Base-by-base conservation (phyloP, 64 coral and sea anemone genomes). In the Porites lutea region DNA sequence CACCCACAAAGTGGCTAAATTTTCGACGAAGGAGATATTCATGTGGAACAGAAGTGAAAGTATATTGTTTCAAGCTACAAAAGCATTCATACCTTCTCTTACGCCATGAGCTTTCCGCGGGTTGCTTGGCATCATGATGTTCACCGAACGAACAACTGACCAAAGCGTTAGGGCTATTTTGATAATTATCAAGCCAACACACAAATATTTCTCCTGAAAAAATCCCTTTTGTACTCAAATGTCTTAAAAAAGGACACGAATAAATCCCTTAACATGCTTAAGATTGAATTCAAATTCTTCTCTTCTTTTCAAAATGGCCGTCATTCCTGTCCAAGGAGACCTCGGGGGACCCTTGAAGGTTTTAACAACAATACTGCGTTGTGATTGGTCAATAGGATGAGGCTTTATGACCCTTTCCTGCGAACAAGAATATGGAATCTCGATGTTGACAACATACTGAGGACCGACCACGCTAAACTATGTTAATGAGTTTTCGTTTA, bases 161-260 rank as follows among this genome's bases (percentile, higher is more conserved):
- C 48, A 87, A 21, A 87, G 71, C 48, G n/a, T 73, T 14, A 55
- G 13, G 49, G 67, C 84, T 72, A 73, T 73, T 20, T 71, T 87
- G 65, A 74, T 2, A 22, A 12, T 19, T 7, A 15, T 51, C 53
- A 13, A 87, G 60, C 16, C 20, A 71, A 18, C 9, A 87, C n/a
- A 8, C 43, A 23, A 7, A 19, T 12, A 13, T 13, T 48, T 82
- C 58, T 65, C 47, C 27, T 48, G 15, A 48, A 48, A 82, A 10
- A 65, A 82, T 13, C 15, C 27, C 20, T 64, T 0, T 15, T 82
- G 58, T 48, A 82, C 44, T 10, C 9, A 19, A 62, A 65, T 18
- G 11, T 19, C 27, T 46, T 3, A 60, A 5, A 64, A 47, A 48
- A 82, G 5, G 48, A 48, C 5, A 65, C 11, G n/a, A 12, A 44